Evolutionary conservation across 2,888 invertebrate species (phyloP), one percentile per base, ranked within the genome.

Genomic region (Malthinus seriepunctatus): DNA sequence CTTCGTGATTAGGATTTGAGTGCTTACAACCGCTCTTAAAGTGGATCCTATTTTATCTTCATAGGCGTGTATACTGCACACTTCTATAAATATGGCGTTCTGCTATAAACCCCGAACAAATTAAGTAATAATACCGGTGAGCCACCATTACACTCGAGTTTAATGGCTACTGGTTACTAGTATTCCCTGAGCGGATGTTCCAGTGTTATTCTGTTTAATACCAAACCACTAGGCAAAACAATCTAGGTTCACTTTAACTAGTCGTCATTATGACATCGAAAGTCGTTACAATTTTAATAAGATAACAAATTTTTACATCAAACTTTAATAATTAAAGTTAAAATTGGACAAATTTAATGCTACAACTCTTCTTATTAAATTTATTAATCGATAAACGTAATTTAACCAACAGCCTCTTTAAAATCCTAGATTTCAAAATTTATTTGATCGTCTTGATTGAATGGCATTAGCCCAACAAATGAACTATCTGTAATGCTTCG

Each of bases 61-160:
- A 45, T 59, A 53, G 59, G 59, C 53, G 56, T 51, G 47, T 45
- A 47, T 46, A 35, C 37, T 34, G 32, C 39, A 32, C 49, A 31
- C 52, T 49, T 46, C 59, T 59, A 59, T 59, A 59, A 59, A 59
- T 59, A 59, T 59, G 54, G 54, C 53, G 59, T 50, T 59, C 44
- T 45, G 59, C 53, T 50, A 59, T 59, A 59, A 59, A 49, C 59
- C 59, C 53, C 48, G 54, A 59, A 59, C 59, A 59, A 59, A 59
- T 59, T 59, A 59, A 59, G 59, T 59, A 59, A 59, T 59, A 59
- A 59, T 59, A 59, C 59, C 59, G 59, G 59, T 59, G 59, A 59
- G 53, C 59, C 59, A 53, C 37, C 53, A 59, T 59, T 59, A 59
- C 59, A 50, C 53, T 59, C 49, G 37, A 45, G 53, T 59, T 59